Percentiles rank a stretch among this genome's conserved stretches.
These are phyloP conservation scores for Brachionus paranguensis DNA, from an alignment of 1,140 invertebrate genomes.

Conservation along the genomic window DNA sequence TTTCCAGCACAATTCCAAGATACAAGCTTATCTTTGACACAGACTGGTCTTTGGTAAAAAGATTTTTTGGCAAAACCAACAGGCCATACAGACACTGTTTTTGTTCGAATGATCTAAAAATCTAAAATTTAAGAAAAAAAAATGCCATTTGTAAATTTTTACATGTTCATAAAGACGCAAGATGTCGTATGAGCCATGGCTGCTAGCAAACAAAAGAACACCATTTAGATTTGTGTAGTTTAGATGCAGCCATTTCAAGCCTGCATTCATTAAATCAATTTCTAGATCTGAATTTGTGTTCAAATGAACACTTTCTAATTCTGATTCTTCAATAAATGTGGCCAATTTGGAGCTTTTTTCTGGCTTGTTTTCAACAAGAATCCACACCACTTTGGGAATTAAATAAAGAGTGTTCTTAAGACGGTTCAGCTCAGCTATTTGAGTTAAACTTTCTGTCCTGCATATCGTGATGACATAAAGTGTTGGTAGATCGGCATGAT, in stretches of 20 bases:
- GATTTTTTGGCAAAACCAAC: not conserved
- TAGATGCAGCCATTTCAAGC: not conserved
- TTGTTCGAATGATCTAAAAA: not conserved
- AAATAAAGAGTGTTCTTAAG: not conserved
- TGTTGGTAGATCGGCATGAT: not conserved
- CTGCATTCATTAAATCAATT: not conserved
- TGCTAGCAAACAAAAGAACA: not conserved
- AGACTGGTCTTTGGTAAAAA: not conserved
- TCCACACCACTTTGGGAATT: not conserved
- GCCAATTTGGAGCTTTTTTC: not conserved
- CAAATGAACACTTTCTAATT: not conserved
- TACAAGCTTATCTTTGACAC: not conserved
- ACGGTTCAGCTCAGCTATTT: not conserved
- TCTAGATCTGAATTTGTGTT: not conserved
- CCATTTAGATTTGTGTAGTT: not conserved
- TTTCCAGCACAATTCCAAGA: not conserved
- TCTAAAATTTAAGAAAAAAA: not conserved
- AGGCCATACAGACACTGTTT: not conserved
- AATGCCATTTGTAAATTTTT: not conserved
- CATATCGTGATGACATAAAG: not conserved
- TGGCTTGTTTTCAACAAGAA: not conserved
- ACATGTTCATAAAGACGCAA: not conserved
- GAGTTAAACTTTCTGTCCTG: not conserved
- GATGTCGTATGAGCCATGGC: not conserved
- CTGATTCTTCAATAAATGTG: not conserved